These are phyloP conservation scores for Ochotona curzoniae DNA, from an alignment of 2,113 vertebrate species.

Conservation along the genomic window DNA sequence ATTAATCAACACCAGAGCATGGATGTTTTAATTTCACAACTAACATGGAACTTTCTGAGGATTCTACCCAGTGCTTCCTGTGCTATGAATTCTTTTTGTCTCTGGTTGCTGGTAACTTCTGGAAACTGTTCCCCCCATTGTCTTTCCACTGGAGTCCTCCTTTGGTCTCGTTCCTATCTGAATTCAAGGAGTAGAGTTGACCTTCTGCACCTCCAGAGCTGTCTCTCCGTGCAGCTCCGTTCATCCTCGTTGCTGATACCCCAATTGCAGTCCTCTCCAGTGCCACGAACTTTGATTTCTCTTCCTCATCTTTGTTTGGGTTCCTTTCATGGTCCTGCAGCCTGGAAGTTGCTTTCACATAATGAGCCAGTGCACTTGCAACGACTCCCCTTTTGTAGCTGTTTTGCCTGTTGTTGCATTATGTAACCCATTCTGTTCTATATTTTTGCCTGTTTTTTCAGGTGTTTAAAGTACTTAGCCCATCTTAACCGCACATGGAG, in stretches of 20 bases:
- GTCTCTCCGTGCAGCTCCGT: background rate
- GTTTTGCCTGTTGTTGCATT: background rate
- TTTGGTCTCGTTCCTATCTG: background rate
- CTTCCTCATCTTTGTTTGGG: background rate
- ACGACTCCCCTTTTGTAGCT: background rate
- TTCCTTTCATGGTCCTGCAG: background rate
- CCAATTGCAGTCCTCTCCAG: background rate
- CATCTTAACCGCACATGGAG: background rate
- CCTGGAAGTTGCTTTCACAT: background rate
- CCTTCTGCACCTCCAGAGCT: background rate
- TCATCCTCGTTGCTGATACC: background rate
- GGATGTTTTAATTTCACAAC: background rate
- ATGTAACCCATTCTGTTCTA: background rate
- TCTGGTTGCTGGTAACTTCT: background rate
- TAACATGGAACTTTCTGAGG: background rate
- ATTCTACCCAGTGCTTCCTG: background rate
- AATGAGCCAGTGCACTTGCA: rapidly evolving
- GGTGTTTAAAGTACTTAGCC: background rate
- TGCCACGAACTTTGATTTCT: background rate
- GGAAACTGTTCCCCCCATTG: background rate
- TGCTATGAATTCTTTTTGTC: background rate
- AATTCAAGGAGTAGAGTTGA: background rate
- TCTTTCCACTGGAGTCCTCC: background rate
- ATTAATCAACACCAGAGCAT: background rate
- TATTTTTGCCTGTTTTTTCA: background rate